Evolutionary conservation across 2,797 vertebrate species (phyloP).

Genomic region (Takifugu ocellatus): DNA sequence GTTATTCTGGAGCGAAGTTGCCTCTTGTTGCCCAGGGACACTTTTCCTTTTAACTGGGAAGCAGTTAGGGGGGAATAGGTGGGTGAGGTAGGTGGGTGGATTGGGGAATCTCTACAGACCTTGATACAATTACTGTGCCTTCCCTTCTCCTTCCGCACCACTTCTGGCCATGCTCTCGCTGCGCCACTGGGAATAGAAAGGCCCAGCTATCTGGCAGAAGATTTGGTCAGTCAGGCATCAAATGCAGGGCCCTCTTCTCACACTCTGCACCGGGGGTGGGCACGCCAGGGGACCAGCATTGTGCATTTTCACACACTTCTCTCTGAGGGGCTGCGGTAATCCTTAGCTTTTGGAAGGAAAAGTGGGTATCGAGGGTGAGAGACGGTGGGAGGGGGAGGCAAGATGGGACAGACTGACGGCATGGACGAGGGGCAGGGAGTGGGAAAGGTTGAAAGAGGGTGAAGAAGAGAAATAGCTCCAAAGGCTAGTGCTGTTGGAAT

Average conservation of each 20-base stretch:
- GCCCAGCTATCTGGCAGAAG: slow-evolving; percentile 79
- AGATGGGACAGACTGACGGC: slow-evolving; percentile 37
- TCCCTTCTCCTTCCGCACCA: slow-evolving; percentile 83
- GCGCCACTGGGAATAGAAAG: slow-evolving; percentile 81
- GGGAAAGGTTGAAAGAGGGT: slow-evolving; percentile 34
- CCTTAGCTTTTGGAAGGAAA: slow-evolving; percentile 60
- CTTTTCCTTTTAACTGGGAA: slow-evolving; percentile 58
- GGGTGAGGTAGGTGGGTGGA: slow-evolving; percentile 16
- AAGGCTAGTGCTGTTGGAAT: neutral
- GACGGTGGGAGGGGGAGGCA: slow-evolving; percentile 22
- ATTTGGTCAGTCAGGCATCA: slow-evolving; percentile 86
- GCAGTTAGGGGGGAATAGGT: slow-evolving; percentile 54
- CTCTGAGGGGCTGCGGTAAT: slow-evolving; percentile 67
- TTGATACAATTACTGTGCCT: slow-evolving; percentile 85
- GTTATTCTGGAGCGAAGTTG: slow-evolving; percentile 81
- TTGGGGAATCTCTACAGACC: slow-evolving; percentile 84
- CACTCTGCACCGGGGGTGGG: slow-evolving; percentile 71
- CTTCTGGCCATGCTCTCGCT: slow-evolving; percentile 78
- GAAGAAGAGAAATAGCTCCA: slow-evolving; percentile 23
- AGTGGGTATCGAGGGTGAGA: slow-evolving; percentile 43
- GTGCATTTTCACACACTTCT: slow-evolving; percentile 78
- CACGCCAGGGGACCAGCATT: slow-evolving; percentile 68
- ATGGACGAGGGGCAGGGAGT: slow-evolving; percentile 23
- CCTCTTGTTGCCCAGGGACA: slow-evolving; percentile 47
- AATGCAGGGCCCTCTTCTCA: slow-evolving; percentile 82